A percentile compares a stretch with the other conserved stretches of the same genome.
Evolutionary conservation across 53 echinoderm and acorn worm species (phyloP).

Genomic region (Antedon mediterranea): DNA sequence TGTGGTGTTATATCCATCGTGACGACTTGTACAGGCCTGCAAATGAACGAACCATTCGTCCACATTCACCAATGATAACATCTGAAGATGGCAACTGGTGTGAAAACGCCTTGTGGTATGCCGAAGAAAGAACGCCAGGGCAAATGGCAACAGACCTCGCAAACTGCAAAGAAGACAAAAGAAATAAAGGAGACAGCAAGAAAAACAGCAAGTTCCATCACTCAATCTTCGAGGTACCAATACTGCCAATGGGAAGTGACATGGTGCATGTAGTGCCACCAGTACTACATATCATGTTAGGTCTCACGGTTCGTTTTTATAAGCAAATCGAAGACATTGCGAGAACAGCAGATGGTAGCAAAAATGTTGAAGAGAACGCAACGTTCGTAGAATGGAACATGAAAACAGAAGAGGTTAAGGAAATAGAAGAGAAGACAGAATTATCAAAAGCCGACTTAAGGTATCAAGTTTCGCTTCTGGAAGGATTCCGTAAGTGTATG

Average conservation of each 20-base stretch:
- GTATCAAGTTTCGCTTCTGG: neutral
- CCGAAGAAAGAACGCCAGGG: no score
- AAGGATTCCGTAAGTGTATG: no score
- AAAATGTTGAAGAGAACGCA: neutral
- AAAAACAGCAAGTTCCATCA: no score
- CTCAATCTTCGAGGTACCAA: no score
- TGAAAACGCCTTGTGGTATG: no score
- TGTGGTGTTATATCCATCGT: conserved; percentile 18
- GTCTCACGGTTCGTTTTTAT: conserved; percentile 19
- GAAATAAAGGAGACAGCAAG: no score
- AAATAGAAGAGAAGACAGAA: neutral
- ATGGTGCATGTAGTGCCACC: conserved; percentile 1
- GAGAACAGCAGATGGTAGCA: conserved; percentile 10
- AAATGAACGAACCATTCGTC: neutral
- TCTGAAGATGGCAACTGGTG: neutral
- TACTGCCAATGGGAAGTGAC: neutral
- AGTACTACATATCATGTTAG: conserved; percentile 19
- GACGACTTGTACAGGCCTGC: neutral
- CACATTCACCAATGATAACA: conserved; percentile 12
- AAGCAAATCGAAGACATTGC: conserved; percentile 10
- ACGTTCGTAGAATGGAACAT: neutral
- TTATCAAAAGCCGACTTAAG: conserved; percentile 5
- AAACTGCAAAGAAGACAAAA: no score
- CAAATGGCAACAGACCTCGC: no score
- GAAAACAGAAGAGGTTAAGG: neutral